Percentiles rank a stretch among this genome's conserved stretches.
Evolutionary conservation across 2,888 invertebrate genomes (phyloP).

Genomic region (Cylindroiulus punctatus): DNA sequence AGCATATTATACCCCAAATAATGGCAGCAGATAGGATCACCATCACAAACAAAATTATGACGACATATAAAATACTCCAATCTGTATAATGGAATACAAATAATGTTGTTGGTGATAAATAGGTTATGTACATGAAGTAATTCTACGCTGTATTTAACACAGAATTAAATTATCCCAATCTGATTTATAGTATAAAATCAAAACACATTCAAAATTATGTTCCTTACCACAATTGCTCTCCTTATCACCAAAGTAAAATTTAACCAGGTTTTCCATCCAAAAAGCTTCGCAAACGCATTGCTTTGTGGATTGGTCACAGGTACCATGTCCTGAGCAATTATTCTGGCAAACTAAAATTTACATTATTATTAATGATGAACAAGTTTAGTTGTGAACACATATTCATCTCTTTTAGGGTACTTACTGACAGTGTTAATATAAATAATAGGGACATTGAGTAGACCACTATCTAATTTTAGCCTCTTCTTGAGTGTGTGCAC

Average conservation of each 20-base stretch:
- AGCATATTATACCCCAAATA: constrained; percentile 64
- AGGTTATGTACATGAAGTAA: too few species aligned
- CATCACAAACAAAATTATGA: constrained; percentile 70
- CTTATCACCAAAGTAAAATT: constrained; percentile 73
- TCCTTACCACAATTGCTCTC: constrained; percentile 82
- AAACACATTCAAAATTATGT: constrained; percentile 30
- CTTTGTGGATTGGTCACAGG: constrained; percentile 84
- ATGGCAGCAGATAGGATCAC: constrained; percentile 63
- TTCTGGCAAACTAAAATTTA: constrained; percentile 79
- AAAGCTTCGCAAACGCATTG: constrained; percentile 92
- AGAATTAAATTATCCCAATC: too few species aligned
- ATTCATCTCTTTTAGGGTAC: constrained; percentile 56
- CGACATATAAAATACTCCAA: constrained; percentile 94
- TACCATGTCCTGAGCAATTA: constrained; percentile 88
- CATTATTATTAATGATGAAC: constrained; percentile 3
- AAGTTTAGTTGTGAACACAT: background rate
- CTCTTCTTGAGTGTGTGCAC: constrained; percentile 76
- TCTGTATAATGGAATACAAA: constrained; percentile 69
- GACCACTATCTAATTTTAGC: constrained; percentile 75
- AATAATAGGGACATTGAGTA: constrained; percentile 78
- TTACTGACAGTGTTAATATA: constrained; percentile 78
- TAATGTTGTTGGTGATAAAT: background rate
- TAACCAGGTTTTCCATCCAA: constrained; percentile 91
- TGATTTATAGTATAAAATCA: background rate
- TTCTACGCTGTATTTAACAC: too few species aligned